These are phyloP conservation scores for Folsomia manolachei DNA, from an alignment of 2,888 invertebrate genomes.

Conservation along the genomic window DNA sequence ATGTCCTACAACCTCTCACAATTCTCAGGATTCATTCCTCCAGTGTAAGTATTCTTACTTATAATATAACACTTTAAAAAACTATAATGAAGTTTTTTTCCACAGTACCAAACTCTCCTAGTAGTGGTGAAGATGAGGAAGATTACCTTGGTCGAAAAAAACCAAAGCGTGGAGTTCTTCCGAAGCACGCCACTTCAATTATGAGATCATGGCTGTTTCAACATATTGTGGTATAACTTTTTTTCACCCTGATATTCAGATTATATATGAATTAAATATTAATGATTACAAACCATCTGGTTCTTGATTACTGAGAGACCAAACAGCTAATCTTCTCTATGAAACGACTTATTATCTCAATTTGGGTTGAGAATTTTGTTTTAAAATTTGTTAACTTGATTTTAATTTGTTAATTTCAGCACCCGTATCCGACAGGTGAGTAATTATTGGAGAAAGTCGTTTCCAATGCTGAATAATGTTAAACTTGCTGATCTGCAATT, in stretches of 20 bases:
- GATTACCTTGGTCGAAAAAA: constrained; percentile 60
- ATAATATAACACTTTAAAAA: background rate
- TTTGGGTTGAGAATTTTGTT: constrained; percentile 13
- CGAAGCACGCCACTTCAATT: constrained; percentile 91
- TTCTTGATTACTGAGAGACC: constrained; percentile 26
- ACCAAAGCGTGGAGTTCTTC: constrained; percentile 70
- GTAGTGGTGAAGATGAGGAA: constrained; percentile 62
- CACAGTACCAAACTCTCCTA: constrained; percentile 63
- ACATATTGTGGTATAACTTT: constrained; percentile 89
- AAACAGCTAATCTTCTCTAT: constrained; percentile 44
- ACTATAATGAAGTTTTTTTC: background rate
- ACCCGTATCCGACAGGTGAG: constrained; percentile 92
- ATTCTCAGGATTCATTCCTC: constrained; percentile 36
- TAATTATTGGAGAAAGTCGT: too few relatives aligned
- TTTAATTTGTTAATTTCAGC: constrained; percentile 59
- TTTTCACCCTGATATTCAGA: too few relatives aligned
- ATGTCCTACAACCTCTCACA: constrained; percentile 59
- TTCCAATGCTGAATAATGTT: too few relatives aligned
- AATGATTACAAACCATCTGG: constrained; percentile 41
- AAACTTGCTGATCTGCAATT: too few relatives aligned
- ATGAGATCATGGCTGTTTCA: constrained; percentile 96
- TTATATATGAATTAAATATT: too few relatives aligned
- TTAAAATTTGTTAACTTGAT: background rate
- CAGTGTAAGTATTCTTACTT: constrained; percentile 27
- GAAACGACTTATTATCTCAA: constrained; percentile 13